Base-by-base conservation (phyloP, 2,113 vertebrate genomes). In the Castor canadensis region DNA sequence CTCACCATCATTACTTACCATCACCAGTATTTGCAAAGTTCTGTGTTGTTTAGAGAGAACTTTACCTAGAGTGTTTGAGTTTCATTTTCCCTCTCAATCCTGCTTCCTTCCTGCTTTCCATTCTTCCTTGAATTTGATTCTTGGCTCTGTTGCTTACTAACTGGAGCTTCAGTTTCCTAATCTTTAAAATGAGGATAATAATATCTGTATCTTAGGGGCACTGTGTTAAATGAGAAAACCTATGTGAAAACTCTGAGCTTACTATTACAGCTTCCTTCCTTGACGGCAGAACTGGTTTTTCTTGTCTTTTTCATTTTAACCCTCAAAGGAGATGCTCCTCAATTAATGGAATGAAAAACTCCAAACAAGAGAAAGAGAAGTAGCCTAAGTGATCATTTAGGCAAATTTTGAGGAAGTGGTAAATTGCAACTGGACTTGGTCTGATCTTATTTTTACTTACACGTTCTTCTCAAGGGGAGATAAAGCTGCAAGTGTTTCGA, bases 321-420 rank as follows among this genome's bases (percentile, higher is more conserved):
- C 19, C 22, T 56, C 20, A 84, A 35, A 89, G 58, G 91, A 94
- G 82, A 90, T 87, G 35, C 24, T 60, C 66, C 38, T 90, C 58
- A 90, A 87, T 81, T 40, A 87, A 84, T 76, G 43, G 35, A 91
- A 76, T 76, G 66, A 87, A 88, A 85, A 60, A 88, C 91, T 93
- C 60, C 66, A 94, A 95, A 60, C 88, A 90, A 15, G 95, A 76
- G 85, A 95, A 95, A 96, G 95, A 95, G 88, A 96, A 91, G 52
- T 88, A 89, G 73, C 35, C 35, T 54, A 22, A 83, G 73, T 60
- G 62, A 89, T 73, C 58, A 92, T 87, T 75, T 96, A 62, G 94
- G 79, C 94, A 73, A 47, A 73, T 93, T 95, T 95, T 95, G 89
- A 94, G 85, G 86, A 77, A 88, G 86, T 94, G 67, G 35, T 47